These are phyloP conservation scores for Criorhina ranunculi DNA, from an alignment of 2,888 invertebrate species.

Conservation along the genomic window DNA sequence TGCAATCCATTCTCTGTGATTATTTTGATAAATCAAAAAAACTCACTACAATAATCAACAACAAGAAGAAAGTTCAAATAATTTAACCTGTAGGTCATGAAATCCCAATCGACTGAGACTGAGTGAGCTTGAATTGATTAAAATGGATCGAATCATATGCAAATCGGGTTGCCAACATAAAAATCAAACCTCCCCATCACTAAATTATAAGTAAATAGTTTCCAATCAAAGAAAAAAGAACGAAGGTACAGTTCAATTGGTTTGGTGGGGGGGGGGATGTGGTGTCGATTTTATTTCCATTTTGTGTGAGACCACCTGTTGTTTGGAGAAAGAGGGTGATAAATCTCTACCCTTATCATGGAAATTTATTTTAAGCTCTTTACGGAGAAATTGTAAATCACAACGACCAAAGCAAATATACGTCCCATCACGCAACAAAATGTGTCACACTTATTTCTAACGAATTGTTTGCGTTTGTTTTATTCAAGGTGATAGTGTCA, in stretches of 20 bases:
- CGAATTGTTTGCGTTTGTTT: neutral
- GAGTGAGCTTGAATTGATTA: conserved; percentile 18
- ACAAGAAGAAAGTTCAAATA: conserved; percentile 20
- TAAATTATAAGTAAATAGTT: conserved; percentile 11
- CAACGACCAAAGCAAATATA: neutral
- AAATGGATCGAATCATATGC: conserved; percentile 36
- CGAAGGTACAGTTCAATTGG: conserved; percentile 5
- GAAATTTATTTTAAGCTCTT: neutral
- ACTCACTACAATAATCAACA: neutral
- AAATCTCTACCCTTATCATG: neutral
- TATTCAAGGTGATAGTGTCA: conserved; percentile 1
- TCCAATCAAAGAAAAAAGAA: conserved; percentile 8
- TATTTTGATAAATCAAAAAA: conserved; percentile 15
- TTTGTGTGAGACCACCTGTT: conserved; percentile 5
- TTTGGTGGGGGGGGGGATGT: neutral
- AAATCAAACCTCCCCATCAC: neutral
- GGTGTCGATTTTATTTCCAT: neutral
- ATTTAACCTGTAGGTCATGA: conserved; percentile 17
- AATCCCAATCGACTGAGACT: conserved; percentile 9
- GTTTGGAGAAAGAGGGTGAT: neutral
- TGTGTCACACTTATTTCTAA: neutral
- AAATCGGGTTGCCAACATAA: conserved; percentile 24
- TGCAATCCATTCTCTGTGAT: neutral
- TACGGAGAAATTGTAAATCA: neutral
- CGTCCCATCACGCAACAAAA: conserved; percentile 2